These are phyloP conservation scores for Nymphalis io DNA, from an alignment of 1,140 invertebrate species.

Conservation along the genomic window DNA sequence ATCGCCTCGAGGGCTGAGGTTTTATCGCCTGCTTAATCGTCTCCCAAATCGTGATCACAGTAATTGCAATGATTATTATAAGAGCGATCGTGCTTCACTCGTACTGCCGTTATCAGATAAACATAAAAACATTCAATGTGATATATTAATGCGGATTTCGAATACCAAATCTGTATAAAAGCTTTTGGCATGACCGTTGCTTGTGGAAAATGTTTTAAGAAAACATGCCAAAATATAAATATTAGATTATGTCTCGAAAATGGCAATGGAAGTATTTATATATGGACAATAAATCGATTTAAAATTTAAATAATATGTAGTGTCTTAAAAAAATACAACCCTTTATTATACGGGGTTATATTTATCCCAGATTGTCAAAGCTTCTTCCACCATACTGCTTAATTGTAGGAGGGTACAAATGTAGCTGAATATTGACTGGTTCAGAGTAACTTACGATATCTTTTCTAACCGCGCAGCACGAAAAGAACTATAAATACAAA, in stretches of 20 bases:
- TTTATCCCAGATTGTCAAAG: no score
- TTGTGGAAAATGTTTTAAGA: slow-evolving; percentile 12
- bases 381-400: no score
- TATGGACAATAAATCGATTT: no score
- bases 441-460: no score
- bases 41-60: slow-evolving; percentile 68
- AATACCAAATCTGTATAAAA: slow-evolving; percentile 29
- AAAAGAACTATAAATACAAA: no score
- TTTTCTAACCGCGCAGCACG: no score
- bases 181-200: slow-evolving; percentile 25
- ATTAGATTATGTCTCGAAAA: background rate
- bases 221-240: background rate
- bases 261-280: background rate
- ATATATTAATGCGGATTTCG: slow-evolving; percentile 7
- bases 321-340: no score
- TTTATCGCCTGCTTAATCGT: slow-evolving; percentile 76
- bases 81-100: slow-evolving; percentile 49
- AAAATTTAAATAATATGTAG: no score
- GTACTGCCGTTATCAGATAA: background rate
- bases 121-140: slow-evolving; percentile 1
- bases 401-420: no score
- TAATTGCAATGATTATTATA: slow-evolving; percentile 78
- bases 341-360: no score
- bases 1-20: slow-evolving; percentile 62
- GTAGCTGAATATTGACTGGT: no score